Evolutionary conservation across 2,888 invertebrate genomes (phyloP).

Genomic region (Drosophila gaucha): DNA sequence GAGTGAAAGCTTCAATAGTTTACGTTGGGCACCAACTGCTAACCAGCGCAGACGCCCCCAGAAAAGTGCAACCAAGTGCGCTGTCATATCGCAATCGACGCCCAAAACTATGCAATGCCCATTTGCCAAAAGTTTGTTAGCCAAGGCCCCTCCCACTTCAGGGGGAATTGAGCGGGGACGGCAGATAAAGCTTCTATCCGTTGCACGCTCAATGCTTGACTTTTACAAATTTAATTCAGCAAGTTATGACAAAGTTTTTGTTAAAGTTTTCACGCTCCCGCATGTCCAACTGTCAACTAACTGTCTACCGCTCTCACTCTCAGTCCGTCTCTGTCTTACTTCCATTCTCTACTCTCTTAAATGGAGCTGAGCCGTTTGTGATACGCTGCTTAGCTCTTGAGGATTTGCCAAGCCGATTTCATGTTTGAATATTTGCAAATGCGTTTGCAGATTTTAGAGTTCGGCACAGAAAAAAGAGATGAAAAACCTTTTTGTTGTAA

Average conservation of each 20-base stretch:
- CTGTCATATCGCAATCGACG: conserved; percentile 57
- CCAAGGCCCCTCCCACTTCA: background rate
- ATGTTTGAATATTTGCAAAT: conserved; percentile 76
- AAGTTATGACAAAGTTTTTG: conserved; percentile 76
- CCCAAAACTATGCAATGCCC: conserved; percentile 55
- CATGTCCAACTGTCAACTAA: conserved; percentile 73
- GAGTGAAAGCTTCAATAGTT: conserved; percentile 57
- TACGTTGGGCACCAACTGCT: conserved; percentile 7
- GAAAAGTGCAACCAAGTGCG: conserved; percentile 40
- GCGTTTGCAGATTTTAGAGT: conserved; percentile 67
- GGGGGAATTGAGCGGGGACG: background rate
- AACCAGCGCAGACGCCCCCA: conserved; percentile 7
- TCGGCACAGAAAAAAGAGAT: conserved; percentile 3
- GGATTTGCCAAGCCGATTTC: conserved; percentile 75
- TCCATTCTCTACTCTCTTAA: background rate
- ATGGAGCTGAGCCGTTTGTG: conserved; percentile 68
- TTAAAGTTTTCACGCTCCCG: conserved; percentile 60
- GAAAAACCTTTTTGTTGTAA: conserved; percentile 49
- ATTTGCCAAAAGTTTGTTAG: conserved; percentile 46
- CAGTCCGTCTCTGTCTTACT: background rate
- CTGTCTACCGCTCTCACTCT: conserved; percentile 17
- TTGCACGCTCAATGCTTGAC: conserved; percentile 60
- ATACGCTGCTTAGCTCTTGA: conserved; percentile 75
- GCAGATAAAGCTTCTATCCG: conserved; percentile 41
- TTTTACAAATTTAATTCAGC: conserved; percentile 73